Conservation (phyloP, 2,888 invertebrate species). For the Empis livida region DNA sequence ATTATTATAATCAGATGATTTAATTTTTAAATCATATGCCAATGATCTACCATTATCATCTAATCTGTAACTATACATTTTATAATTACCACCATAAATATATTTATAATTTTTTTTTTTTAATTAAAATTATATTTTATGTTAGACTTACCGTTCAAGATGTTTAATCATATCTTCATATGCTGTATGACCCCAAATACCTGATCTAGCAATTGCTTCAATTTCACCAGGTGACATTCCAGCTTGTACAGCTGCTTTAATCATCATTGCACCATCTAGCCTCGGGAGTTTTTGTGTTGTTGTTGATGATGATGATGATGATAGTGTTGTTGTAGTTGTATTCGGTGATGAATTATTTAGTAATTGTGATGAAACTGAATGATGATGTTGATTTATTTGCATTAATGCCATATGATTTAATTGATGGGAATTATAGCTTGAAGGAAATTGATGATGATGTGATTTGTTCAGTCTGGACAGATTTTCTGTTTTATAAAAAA, state of each 20-base stretch:
- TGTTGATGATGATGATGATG: background rate
- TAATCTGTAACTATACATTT: too few species aligned
- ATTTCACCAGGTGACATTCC: background rate
- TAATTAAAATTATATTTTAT: background rate
- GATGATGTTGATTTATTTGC: background rate
- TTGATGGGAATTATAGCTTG: background rate
- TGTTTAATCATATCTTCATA: background rate
- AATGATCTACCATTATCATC: too few species aligned
- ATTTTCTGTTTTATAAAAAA: too few species aligned
- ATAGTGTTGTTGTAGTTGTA: background rate
- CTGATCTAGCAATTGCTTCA: background rate
- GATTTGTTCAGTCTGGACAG: too few species aligned
- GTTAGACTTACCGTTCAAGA: background rate
- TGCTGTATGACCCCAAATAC: background rate
- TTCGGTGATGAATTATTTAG: background rate
- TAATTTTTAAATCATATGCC: too few species aligned
- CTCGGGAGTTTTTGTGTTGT: background rate
- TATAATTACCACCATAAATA: too few species aligned
- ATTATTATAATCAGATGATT: too few species aligned
- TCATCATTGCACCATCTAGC: background rate
- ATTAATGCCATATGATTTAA: constrained; percentile 1
- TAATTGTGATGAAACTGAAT: background rate
- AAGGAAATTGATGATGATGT: background rate
- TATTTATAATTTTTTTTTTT: too few species aligned
- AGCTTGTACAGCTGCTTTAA: background rate